Evolutionary conservation across 2,113 vertebrate genomes (phyloP).

Genomic region (Ctenomys sociabilis): DNA sequence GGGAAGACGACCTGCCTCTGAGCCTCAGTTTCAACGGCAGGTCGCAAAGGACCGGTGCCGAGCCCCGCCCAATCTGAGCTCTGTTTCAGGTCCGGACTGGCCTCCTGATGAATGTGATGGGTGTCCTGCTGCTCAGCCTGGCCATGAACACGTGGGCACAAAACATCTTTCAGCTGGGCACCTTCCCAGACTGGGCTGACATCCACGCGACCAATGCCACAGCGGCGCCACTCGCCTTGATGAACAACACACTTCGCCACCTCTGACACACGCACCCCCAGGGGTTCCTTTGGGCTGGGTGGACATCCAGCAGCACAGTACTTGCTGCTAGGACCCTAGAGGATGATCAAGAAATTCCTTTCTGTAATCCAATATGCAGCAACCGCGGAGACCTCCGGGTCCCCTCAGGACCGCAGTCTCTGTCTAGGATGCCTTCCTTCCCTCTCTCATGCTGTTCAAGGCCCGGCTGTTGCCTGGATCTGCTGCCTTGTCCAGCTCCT

Average conservation of each 20-base stretch:
- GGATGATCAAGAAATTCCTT: slow-evolving; percentile 68
- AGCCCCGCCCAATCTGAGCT: neutral
- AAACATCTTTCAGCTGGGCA: slow-evolving; percentile 91
- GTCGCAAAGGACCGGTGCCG: neutral
- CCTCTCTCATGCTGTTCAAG: neutral
- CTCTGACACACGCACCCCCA: slow-evolving; percentile 81
- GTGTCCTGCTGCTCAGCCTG: slow-evolving; percentile 92
- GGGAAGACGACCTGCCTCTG: neutral
- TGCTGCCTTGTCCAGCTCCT: neutral
- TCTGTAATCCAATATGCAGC: slow-evolving; percentile 37
- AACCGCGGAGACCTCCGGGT: neutral
- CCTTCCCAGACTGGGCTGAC: slow-evolving; percentile 93
- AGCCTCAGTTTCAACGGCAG: neutral
- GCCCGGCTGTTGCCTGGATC: neutral
- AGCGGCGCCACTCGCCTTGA: slow-evolving; percentile 68
- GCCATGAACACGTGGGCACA: slow-evolving; percentile 98
- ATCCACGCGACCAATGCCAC: slow-evolving; percentile 86
- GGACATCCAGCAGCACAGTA: slow-evolving; percentile 44
- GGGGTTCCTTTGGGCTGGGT: slow-evolving; percentile 75
- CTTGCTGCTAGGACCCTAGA: slow-evolving; percentile 63
- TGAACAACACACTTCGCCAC: slow-evolving; percentile 81
- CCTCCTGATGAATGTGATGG: slow-evolving; percentile 96
- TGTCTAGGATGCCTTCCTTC: neutral
- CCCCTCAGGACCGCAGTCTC: neutral
- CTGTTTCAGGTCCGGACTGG: slow-evolving; percentile 93